Base-by-base conservation (phyloP, 2,797 vertebrate species). In the Tragopan temminckii region DNA sequence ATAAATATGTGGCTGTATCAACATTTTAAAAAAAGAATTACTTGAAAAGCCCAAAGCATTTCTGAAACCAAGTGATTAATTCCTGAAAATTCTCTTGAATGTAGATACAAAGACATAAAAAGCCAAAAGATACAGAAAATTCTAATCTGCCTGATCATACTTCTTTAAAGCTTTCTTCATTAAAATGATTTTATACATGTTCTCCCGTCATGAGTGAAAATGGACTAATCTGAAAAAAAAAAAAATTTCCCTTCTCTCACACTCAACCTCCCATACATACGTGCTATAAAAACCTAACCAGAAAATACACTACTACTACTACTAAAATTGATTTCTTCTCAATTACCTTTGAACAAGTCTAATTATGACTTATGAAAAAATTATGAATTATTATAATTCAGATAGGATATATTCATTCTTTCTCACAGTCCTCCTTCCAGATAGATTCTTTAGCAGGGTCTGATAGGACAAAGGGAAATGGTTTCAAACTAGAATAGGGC, bases 131-230 rank as follows among this genome's bases (percentile, higher is more conserved):
- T 79, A 67, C 14, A 69, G 74, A 90, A 91, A 66, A 24, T 13
- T 7, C 16, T 77, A 68, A 82, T 85, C 83, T 93, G 36, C 36
- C 18, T 86, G 74, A 88, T 88, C 69, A 55, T 31, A 31, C 53
- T 74, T 83, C 64, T 88, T 90, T 74, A 95, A 94, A 75, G 45
- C 93, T 71, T 45, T 78, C 35, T 58, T 85, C 61, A 93, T 94
- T 90, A 94, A 68, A 76, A 67, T 71, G 21, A 91, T 82, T 91
- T 89, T 52, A 94, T 72, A 83, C 63, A 53, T 82, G 75, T 85
- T 61, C n/a, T 89, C 52, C 64, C 81, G 76, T 77, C 63, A 70
- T 15, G 6, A 94, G 20, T 16, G 20, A 88, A 91, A 93, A 93
- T 61, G 84, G 33, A 86, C 16, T 31, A 53, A 53, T 31, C 52